Percentiles rank a stretch among this genome's conserved stretches.
phyloP scores from a whole-genome alignment of 1,140 invertebrate species.

The Drosophila neocordata region DNA sequence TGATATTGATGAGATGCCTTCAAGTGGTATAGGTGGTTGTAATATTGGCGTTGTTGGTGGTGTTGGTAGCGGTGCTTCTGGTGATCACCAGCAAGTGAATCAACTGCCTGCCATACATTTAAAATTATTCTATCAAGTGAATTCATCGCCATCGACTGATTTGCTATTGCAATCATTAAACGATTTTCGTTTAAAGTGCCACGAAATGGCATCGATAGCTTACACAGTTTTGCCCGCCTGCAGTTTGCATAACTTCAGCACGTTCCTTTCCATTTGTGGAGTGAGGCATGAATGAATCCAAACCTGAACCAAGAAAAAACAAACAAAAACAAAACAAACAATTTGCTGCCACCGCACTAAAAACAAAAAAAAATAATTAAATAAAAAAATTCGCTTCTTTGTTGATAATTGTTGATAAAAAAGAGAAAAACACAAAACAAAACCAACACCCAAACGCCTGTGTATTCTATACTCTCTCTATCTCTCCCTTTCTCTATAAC shows the following conservation, averaged over 20 bases:
- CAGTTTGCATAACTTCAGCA: conserved; percentile 90
- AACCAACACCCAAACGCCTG: conserved; percentile 24
- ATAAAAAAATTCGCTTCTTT: conserved; percentile 32
- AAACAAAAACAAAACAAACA: conserved; percentile 17
- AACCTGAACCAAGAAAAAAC: neutral
- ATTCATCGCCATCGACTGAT: conserved; percentile 84
- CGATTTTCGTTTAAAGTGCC: conserved; percentile 83
- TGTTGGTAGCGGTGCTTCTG: conserved; percentile 17
- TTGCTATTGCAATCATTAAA: conserved; percentile 84
- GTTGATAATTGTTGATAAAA: conserved; percentile 72
- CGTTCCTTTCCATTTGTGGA: conserved; percentile 90
- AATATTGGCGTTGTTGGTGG: conserved; percentile 38
- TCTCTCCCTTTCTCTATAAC: neutral
- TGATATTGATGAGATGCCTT: conserved; percentile 8
- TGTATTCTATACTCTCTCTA: conserved; percentile 17
- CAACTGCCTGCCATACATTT: conserved; percentile 86
- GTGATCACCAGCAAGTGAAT: conserved; percentile 3
- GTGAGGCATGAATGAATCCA: conserved; percentile 85
- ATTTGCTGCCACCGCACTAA: conserved; percentile 48
- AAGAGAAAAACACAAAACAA: conserved; percentile 15
- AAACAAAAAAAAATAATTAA: conserved; percentile 19
- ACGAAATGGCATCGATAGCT: conserved; percentile 84
- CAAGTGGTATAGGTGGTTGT: conserved; percentile 11
- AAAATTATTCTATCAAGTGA: conserved; percentile 90
- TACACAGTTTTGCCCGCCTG: conserved; percentile 90